Conservation (phyloP, 30 jellyfish, hydroid and myxozoan species). For the Cassiopea xamachana region DNA sequence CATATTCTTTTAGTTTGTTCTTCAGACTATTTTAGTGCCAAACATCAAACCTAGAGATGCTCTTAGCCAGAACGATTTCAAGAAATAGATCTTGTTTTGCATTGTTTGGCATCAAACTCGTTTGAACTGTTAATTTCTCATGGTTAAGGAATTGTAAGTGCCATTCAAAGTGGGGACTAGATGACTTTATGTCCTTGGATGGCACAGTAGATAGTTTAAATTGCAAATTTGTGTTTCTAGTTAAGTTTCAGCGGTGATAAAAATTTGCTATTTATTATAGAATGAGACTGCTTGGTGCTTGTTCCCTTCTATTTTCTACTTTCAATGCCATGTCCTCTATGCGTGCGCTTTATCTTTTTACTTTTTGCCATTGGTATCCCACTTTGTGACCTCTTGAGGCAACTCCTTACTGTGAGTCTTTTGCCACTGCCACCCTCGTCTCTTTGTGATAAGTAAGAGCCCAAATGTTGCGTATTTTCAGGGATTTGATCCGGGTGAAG, state of each 20-base stretch:
- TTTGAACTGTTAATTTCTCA: background rate
- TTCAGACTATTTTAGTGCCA: background rate
- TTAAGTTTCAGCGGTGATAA: background rate
- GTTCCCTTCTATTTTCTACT: too few relatives aligned
- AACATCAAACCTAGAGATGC: background rate
- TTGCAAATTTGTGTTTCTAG: background rate
- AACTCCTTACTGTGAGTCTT: too few relatives aligned
- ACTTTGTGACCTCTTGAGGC: too few relatives aligned
- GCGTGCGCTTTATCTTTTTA: too few relatives aligned
- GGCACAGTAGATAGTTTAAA: background rate
- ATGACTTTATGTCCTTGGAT: background rate
- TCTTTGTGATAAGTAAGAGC: too few relatives aligned
- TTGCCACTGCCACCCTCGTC: too few relatives aligned
- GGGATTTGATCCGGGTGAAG: slow-evolving; percentile 76
- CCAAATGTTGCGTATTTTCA: background rate
- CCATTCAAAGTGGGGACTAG: background rate
- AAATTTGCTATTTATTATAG: background rate
- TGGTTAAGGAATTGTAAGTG: background rate
- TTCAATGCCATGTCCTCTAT: too few relatives aligned
- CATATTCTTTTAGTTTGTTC: background rate
- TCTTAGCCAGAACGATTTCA: background rate
- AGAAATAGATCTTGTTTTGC: background rate
- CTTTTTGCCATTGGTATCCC: too few relatives aligned
- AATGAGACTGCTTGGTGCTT: background rate
- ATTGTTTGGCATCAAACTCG: background rate